A percentile compares a stretch with the other conserved stretches of the same genome.
These are phyloP conservation scores for Epicampocera succincta DNA, from an alignment of 2,888 invertebrate genomes.

Conservation along the genomic window DNA sequence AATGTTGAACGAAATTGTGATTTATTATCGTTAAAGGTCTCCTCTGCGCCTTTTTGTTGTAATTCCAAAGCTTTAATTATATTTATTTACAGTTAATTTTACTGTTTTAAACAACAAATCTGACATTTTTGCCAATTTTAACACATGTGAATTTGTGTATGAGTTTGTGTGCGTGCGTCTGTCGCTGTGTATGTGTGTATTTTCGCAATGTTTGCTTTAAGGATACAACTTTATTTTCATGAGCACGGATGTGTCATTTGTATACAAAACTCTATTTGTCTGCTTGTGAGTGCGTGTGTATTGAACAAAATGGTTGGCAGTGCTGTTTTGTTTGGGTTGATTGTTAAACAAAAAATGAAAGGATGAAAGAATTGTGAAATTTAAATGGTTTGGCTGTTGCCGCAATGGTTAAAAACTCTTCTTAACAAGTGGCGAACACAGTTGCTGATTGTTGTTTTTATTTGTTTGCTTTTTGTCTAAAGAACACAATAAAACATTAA, in stretches of 20 bases:
- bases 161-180: not conserved
- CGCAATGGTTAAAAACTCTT: constrained; percentile 45
- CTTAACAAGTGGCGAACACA: constrained; percentile 64
- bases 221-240: constrained; percentile 56
- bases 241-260: constrained; percentile 44
- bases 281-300: constrained; percentile 6
- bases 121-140: constrained; percentile 55
- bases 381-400: constrained; percentile 40
- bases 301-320: constrained; percentile 25
- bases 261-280: constrained; percentile 21
- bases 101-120: constrained; percentile 58
- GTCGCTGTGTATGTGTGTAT: constrained; percentile 5
- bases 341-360: constrained; percentile 26
- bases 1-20: constrained; percentile 48
- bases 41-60: constrained; percentile 12
- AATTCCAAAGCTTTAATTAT: constrained; percentile 57
- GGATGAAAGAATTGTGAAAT: constrained; percentile 7
- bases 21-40: constrained; percentile 59
- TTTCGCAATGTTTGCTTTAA: constrained; percentile 51
- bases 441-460: constrained; percentile 42
- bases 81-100: constrained; percentile 64
- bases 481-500: constrained; percentile 13
- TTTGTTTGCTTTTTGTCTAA: constrained; percentile 51
- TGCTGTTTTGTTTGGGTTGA: constrained; percentile 21
- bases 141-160: constrained; percentile 12